These are phyloP conservation scores for Mylabris sibirica DNA, from an alignment of 2,888 invertebrate genomes.

Conservation along the genomic window DNA sequence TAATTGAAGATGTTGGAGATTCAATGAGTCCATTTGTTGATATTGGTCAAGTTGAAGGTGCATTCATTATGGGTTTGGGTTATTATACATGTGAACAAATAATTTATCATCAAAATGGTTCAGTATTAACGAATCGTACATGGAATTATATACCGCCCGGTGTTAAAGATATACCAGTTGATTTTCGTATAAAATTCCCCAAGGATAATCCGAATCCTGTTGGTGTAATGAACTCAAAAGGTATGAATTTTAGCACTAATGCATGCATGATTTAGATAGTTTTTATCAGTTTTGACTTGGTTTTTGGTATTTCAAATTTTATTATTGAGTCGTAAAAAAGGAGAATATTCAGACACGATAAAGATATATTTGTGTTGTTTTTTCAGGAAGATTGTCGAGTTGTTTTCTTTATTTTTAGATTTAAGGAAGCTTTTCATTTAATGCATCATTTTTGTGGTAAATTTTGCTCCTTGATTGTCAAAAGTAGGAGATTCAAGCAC, in stretches of 20 bases:
- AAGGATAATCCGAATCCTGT: slow-evolving; percentile 71
- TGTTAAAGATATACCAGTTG: slow-evolving; percentile 79
- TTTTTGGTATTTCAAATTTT: too few species aligned
- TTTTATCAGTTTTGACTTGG: too few species aligned
- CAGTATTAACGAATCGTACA: slow-evolving; percentile 76
- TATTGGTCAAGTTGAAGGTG: slow-evolving; percentile 80
- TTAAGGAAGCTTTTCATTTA: too few species aligned
- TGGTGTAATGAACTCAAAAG: slow-evolving; percentile 79
- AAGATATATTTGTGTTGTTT: slow-evolving; percentile 24
- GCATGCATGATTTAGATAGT: too few species aligned
- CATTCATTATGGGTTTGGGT: slow-evolving; percentile 69
- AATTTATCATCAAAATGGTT: slow-evolving; percentile 70
- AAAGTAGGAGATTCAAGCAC: too few species aligned
- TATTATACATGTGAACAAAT: slow-evolving; percentile 76
- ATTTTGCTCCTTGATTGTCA: too few species aligned
- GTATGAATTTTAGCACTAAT: too few species aligned
- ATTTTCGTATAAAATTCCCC: slow-evolving; percentile 75
- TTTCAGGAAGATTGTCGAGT: too few species aligned
- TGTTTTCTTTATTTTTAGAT: too few species aligned
- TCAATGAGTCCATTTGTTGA: slow-evolving; percentile 77
- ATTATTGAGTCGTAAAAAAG: too few species aligned
- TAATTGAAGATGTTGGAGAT: slow-evolving; percentile 78
- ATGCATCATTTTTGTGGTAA: too few species aligned
- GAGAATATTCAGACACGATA: too few species aligned
- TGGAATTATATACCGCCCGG: slow-evolving; percentile 85